A percentile compares a stretch with the other conserved stretches of the same genome.
Conservation (phyloP, 2,888 invertebrate genomes). For the Agrotis clavis region DNA sequence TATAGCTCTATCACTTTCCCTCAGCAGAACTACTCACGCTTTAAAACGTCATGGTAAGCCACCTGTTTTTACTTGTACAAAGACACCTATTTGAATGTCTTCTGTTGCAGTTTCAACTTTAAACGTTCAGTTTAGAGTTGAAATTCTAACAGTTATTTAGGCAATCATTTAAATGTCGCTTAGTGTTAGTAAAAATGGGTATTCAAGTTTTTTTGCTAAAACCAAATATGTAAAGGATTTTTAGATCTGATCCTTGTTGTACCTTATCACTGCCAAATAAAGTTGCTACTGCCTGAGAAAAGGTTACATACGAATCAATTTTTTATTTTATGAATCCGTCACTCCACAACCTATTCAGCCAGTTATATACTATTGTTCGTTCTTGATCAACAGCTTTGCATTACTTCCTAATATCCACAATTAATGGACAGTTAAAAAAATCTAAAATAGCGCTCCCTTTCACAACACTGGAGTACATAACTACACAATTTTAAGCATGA, state of each 20-base stretch:
- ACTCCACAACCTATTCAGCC: too few relatives aligned
- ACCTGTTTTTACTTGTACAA: neutral
- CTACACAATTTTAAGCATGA: too few relatives aligned
- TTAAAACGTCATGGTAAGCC: too few relatives aligned
- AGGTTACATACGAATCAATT: constrained; percentile 50
- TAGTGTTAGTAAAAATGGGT: neutral
- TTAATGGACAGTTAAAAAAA: too few relatives aligned
- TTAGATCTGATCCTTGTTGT: constrained; percentile 57
- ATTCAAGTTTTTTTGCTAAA: constrained; percentile 52
- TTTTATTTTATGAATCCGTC: neutral
- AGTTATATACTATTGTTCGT: too few relatives aligned
- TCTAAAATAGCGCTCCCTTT: too few relatives aligned
- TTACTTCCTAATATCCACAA: too few relatives aligned
- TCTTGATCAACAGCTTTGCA: too few relatives aligned
- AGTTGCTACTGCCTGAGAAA: constrained; percentile 56
- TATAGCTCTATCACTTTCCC: too few relatives aligned
- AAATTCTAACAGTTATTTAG: neutral
- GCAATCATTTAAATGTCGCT: neutral
- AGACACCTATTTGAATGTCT: neutral
- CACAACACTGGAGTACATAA: too few relatives aligned
- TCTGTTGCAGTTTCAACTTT: neutral
- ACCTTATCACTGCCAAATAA: constrained; percentile 64
- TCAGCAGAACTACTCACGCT: too few relatives aligned
- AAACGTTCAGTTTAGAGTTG: neutral
- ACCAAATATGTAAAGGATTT: constrained; percentile 71